These are phyloP conservation scores for Eutolmus rufibarbis DNA, from an alignment of 2,888 invertebrate genomes.

Conservation along the genomic window DNA sequence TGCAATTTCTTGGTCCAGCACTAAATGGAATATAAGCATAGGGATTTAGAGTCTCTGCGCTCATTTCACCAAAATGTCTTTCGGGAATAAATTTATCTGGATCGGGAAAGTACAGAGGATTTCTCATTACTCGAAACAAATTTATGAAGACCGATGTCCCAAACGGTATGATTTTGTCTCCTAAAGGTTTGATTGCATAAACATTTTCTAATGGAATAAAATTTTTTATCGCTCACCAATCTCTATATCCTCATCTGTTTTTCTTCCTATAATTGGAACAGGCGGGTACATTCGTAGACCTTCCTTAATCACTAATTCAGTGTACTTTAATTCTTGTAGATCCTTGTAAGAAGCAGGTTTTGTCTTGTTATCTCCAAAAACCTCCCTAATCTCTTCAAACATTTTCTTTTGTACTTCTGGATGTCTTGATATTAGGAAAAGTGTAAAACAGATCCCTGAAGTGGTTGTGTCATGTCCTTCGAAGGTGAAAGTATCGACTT, in stretches of 20 bases:
- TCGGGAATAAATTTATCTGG: slow-evolving; percentile 57
- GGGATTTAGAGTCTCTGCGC: slow-evolving; percentile 48
- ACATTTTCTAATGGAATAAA: not conserved
- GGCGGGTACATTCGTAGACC: slow-evolving; percentile 71
- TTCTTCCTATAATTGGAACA: slow-evolving; percentile 69
- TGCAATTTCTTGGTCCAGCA: slow-evolving; percentile 60
- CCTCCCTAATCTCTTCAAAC: slow-evolving; percentile 52
- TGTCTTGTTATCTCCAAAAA: slow-evolving; percentile 52
- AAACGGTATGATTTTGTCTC: slow-evolving; percentile 53
- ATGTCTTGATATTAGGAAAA: slow-evolving; percentile 55
- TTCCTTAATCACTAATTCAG: slow-evolving; percentile 74
- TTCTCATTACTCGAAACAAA: slow-evolving; percentile 56
- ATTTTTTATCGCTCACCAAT: slow-evolving; percentile 63
- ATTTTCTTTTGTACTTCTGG: slow-evolving; percentile 54
- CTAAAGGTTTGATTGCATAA: slow-evolving; percentile 51
- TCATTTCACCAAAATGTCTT: slow-evolving; percentile 63
- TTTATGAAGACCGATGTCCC: slow-evolving; percentile 56
- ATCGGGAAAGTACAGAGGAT: slow-evolving; percentile 54
- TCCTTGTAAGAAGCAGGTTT: slow-evolving; percentile 49
- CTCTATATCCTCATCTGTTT: slow-evolving; percentile 64
- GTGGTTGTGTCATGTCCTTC: slow-evolving; percentile 63
- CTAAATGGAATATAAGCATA: slow-evolving; percentile 59
- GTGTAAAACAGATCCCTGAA: slow-evolving; percentile 54
- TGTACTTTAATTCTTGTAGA: slow-evolving; percentile 55
- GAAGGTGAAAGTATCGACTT: slow-evolving; percentile 78